Evolutionary conservation across 2,797 vertebrate genomes (phyloP), one percentile per base, ranked within the genome.

Genomic region (Hoplostethus atlanticus): DNA sequence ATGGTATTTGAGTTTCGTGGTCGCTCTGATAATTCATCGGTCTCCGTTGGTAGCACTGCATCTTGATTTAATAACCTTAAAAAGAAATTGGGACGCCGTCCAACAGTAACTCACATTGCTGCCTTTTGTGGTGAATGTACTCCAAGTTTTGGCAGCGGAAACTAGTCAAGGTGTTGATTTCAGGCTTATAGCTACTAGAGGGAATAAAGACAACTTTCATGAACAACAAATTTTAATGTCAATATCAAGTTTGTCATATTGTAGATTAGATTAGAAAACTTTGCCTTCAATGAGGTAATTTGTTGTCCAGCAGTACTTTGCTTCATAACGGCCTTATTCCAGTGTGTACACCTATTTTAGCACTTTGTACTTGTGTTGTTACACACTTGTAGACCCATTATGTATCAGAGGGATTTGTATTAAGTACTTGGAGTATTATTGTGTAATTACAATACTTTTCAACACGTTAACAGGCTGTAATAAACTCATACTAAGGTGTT

Each of bases 61-160:
- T 16, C 30, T 40, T 65, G 40, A 28, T 44, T 36, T 36, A 55
- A 65, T 55, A 13, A 16, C 36, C 25, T 58, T 60, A 52, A 67
- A 55, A 66, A 48, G 12, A 21, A 40, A 25, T 40, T 36, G 28
- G 48, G 62, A 30, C 12, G 11, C n/a, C 9, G 15, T 57, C 46
- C 57, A 60, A 66, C 30, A 17, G 61, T 66, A 71, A 52, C 58
- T 63, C 5, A 56, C 42, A n/a, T 40, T 42, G 63, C 46, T 61
- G 31, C 16, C 44, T 67, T 21, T 21, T 21, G 15, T 51, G 42
- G 30, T 55, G 53, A 4, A 52, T 57, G 51, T 76, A n/a, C 42
- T 63, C 53, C 21, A 58, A 17, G 34, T 50, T 55, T 38, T 28
- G 57, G 31, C n/a, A 63, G 17, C 34, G n/a, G n/a, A 55, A 54